phyloP scores from a whole-genome alignment of 1,140 invertebrate species.

The Ruditapes philippinarum region DNA sequence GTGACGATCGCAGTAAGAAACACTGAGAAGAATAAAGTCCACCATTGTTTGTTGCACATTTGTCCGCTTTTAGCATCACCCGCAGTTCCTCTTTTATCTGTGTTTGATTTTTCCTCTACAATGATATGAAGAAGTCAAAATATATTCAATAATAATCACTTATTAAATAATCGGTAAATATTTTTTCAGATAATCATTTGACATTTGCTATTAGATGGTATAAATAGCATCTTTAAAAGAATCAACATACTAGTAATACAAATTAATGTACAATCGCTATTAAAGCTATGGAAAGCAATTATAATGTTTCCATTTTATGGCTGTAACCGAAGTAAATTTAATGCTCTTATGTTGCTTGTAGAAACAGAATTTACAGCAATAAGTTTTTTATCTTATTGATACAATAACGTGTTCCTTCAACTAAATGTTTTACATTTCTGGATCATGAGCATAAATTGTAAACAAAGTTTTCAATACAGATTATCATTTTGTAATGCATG shows the following conservation, averaged over 20 bases:
- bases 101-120: constrained; percentile 45
- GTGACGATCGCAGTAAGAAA: constrained; percentile 25
- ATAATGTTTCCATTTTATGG: background rate
- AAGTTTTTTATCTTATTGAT: no score
- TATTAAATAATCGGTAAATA: background rate
- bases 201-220: background rate
- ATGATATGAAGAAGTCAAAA: background rate
- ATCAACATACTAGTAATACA: no score
- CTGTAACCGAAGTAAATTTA: no score
- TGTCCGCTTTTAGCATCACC: constrained; percentile 59
- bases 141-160: background rate
- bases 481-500: no score
- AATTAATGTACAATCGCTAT: background rate
- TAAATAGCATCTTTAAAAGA: background rate
- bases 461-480: no score
- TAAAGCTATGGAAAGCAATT: background rate
- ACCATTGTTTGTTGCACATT: constrained; percentile 63
- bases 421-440: no score
- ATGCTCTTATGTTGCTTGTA: no score
- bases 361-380: no score
- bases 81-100: constrained; percentile 46
- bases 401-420: no score
- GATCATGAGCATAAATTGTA: no score
- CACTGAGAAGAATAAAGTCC: constrained; percentile 36
- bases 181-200: background rate